Conservation (phyloP, 2,797 vertebrate genomes). For the Fundulus diaphanus region DNA sequence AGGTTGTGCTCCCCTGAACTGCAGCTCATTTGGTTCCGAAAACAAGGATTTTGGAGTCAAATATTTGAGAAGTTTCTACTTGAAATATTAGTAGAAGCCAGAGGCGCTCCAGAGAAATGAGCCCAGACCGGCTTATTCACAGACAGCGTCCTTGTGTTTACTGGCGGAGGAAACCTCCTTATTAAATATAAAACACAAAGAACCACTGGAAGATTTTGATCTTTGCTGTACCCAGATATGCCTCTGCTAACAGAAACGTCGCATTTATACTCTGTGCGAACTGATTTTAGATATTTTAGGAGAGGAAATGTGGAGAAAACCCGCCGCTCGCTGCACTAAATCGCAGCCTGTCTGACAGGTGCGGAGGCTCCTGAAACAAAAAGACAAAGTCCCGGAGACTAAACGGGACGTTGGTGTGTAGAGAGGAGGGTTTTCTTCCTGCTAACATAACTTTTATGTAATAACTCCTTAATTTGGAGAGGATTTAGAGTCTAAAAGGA, state of each 20-base stretch:
- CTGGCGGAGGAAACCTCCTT: background rate
- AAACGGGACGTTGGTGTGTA: background rate
- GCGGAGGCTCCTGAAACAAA: background rate
- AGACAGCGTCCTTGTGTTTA: background rate
- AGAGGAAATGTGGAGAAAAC: constrained; percentile 1
- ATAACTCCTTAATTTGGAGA: background rate
- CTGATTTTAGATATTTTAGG: background rate
- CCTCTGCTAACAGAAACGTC: background rate
- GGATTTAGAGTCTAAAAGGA: background rate
- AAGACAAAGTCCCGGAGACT: background rate
- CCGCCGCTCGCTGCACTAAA: background rate
- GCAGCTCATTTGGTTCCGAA: too few species aligned
- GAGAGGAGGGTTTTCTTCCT: background rate
- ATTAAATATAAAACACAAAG: background rate
- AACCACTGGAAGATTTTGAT: background rate
- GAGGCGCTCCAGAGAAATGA: background rate
- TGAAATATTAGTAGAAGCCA: too few species aligned
- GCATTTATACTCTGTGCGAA: background rate
- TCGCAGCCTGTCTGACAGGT: background rate
- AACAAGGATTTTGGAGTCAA: too few species aligned
- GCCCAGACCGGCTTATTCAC: background rate
- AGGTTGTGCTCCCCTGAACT: too few species aligned
- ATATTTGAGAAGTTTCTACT: too few species aligned
- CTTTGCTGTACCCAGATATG: background rate
- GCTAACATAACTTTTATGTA: background rate